Evolutionary conservation across 2,888 invertebrate genomes (phyloP).

Genomic region (Agrotis segetum): DNA sequence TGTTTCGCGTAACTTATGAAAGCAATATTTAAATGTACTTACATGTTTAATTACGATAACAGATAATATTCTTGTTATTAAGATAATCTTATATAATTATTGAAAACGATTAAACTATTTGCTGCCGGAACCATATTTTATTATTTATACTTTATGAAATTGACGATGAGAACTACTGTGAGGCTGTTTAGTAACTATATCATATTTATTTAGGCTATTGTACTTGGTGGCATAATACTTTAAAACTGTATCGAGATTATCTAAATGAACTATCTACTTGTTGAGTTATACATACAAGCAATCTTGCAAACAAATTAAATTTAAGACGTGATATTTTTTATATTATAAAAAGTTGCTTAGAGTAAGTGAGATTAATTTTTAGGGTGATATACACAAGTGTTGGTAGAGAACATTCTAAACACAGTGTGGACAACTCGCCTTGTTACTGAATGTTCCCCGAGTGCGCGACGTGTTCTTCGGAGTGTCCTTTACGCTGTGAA

Average conservation of each 20-base stretch:
- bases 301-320: constrained; percentile 28
- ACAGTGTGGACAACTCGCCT: constrained; percentile 11
- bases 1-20: constrained; percentile 38
- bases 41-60: constrained; percentile 43
- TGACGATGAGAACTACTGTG: constrained; percentile 12
- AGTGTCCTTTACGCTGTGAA: constrained; percentile 72
- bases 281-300: constrained; percentile 45
- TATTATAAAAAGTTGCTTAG: constrained; percentile 44
- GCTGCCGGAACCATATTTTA: constrained; percentile 24
- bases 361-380: constrained; percentile 54
- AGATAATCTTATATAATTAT: constrained; percentile 24
- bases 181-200: constrained; percentile 20
- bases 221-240: constrained; percentile 39
- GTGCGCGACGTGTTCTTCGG: constrained; percentile 7
- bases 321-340: constrained; percentile 55
- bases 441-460: constrained; percentile 12
- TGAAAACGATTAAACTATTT: constrained; percentile 14
- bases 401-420: constrained; percentile 7
- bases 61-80: constrained; percentile 37
- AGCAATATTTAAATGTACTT: constrained; percentile 44
- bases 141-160: constrained; percentile 33
- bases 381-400: constrained; percentile 29
- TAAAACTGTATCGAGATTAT: constrained; percentile 6
- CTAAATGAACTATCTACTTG: constrained; percentile 11
- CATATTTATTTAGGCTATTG: constrained; percentile 43